phyloP scores from a whole-genome alignment of 2,113 vertebrate species.

The Gymnocephalus cernua region DNA sequence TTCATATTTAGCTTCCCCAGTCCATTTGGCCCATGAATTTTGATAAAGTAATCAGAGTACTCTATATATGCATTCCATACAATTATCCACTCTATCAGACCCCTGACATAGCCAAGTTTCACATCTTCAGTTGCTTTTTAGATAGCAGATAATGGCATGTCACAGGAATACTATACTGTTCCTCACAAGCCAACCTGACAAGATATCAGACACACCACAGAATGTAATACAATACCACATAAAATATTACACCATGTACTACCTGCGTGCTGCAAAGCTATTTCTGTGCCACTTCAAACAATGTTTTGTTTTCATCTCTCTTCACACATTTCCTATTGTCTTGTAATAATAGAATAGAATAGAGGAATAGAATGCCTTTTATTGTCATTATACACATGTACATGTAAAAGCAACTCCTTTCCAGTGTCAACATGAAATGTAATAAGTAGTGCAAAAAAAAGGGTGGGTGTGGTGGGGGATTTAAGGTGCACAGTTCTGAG shows the following conservation, averaged over 20 bases:
- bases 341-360: no score
- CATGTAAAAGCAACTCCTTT: no score
- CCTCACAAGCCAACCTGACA: neutral
- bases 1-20: neutral
- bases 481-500: no score
- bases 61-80: neutral
- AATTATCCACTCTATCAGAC: neutral
- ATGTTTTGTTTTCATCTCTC: neutral
- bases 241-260: slow-evolving; percentile 23
- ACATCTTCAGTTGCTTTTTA: neutral
- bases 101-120: neutral
- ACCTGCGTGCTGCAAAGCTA: neutral
- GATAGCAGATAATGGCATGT: neutral
- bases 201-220: slow-evolving; percentile 7
- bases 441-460: no score
- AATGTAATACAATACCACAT: neutral
- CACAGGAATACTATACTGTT: neutral
- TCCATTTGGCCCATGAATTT: neutral
- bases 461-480: no score
- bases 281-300: slow-evolving; percentile 32
- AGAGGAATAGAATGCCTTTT: no score
- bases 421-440: no score
- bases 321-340: slow-evolving; percentile 6
- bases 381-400: no score
- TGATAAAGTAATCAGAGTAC: neutral